Evolutionary conservation across 2,888 invertebrate species (phyloP), one percentile per base, ranked within the genome.

Genomic region (Chaitophorus viminalis): DNA sequence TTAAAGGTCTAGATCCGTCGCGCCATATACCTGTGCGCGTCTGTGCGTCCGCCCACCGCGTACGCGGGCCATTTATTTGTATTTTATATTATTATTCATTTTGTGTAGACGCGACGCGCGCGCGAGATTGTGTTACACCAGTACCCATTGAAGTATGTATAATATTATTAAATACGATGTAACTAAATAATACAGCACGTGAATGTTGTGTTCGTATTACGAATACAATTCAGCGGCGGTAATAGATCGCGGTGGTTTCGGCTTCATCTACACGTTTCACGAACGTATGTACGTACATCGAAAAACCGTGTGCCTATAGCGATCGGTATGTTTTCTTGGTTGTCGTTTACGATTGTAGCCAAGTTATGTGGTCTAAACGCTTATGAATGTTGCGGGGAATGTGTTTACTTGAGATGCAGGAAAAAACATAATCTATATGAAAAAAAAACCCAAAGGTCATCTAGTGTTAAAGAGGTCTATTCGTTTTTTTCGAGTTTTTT

Each of bases 1-100:
- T 87, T 65, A 81, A 81, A 87, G 86, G 86, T 87, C 86, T 87
- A 79, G 79, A 87, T 74, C 79, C 79, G 74, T 29, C 77, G 85
- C 54, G 54, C 25, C 65, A 11, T 78, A 78, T 86, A 86, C 86
- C 86, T 86, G 86, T 72, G 52, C 74, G 46, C 52, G 82, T 82
- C 82, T 8, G 70, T 70, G 46, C 54, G 52, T 70, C 54, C 74
- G 70, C 82, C 54, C 29, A 25, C 21, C 52, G 36, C 31, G 46
- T 14, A 46, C 46, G 65, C 79, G 17, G 14, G 83, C 65, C 83
- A 25, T 83, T 83, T 83, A 76, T 76, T 75, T 76, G 46, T 84
- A 76, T 65, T 65, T 65, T n/a, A n/a, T n/a, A n/a, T 33, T 82
- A 72, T 83, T 31, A 75, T 72, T 33, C 18, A 29, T 70, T 14